Percentiles rank a stretch among this genome's conserved stretches.
phyloP scores from a whole-genome alignment of 2,113 vertebrate genomes.

The Uropsilus gracilis region DNA sequence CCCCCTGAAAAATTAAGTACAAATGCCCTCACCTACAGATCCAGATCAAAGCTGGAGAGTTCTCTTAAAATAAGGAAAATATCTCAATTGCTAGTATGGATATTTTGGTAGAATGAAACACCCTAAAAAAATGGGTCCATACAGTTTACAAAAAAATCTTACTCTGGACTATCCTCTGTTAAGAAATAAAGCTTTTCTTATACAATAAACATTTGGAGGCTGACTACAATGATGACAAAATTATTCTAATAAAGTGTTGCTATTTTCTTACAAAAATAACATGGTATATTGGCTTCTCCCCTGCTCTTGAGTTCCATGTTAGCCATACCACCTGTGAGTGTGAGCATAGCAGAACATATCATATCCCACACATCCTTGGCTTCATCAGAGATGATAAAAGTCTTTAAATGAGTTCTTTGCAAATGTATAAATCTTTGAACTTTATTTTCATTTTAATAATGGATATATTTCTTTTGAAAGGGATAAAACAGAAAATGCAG shows the following conservation, averaged over 20 bases:
- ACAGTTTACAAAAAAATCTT: not conserved
- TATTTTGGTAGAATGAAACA: slow-evolving; percentile 16
- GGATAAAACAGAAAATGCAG: not conserved
- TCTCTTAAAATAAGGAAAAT: slow-evolving; percentile 9
- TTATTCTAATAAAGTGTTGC: not conserved
- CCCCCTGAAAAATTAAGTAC: not conserved
- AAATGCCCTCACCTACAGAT: not conserved
- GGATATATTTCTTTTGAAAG: not conserved
- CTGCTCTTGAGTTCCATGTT: not conserved
- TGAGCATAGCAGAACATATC: not conserved
- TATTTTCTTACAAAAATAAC: not conserved
- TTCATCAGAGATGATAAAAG: not conserved
- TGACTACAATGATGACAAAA: not conserved
- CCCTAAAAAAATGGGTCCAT: not conserved
- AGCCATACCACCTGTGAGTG: accelerated
- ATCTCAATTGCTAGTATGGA: not conserved
- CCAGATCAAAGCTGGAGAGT: not conserved
- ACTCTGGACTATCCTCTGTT: not conserved
- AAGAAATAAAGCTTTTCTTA: slow-evolving; percentile 16
- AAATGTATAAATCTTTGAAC: not conserved
- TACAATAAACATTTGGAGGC: not conserved
- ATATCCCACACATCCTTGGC: not conserved
- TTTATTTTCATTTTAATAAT: slow-evolving; percentile 17
- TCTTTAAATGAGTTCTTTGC: not conserved
- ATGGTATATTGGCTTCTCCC: not conserved